A percentile compares a stretch with the other conserved stretches of the same genome.
Evolutionary conservation across 2,797 vertebrate genomes (phyloP).

Genomic region (Calcarius lapponicus): DNA sequence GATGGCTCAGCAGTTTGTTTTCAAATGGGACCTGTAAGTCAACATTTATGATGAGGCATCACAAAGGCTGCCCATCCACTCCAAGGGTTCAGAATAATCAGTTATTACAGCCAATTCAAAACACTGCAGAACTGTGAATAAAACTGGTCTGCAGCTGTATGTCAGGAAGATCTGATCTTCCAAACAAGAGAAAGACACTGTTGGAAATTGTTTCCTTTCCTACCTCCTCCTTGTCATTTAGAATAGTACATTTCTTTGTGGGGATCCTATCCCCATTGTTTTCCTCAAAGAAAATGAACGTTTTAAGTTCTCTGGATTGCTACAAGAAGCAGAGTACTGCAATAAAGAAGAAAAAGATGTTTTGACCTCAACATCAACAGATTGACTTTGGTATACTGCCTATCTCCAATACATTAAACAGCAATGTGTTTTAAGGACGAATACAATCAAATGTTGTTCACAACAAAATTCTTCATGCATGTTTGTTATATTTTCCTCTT

Average conservation of each 20-base stretch:
- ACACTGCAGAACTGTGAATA: neutral
- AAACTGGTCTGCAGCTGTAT: neutral
- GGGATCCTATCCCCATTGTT: neutral
- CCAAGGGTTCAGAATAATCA: conserved; percentile 59
- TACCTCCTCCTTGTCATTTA: neutral
- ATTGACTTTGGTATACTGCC: neutral
- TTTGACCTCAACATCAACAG: neutral
- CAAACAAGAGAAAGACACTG: neutral
- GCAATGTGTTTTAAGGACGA: neutral
- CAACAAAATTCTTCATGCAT: neutral
- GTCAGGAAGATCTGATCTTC: neutral
- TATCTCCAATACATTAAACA: neutral
- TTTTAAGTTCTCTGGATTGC: neutral
- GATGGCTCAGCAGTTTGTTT: conserved; percentile 64
- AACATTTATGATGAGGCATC: conserved; percentile 51
- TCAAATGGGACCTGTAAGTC: conserved; percentile 48
- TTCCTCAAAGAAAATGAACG: neutral
- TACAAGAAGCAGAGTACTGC: neutral
- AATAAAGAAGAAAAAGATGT: neutral
- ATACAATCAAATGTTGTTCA: neutral
- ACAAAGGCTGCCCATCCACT: conserved; percentile 48
- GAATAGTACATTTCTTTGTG: neutral
- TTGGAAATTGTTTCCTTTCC: neutral
- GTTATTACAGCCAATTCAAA: conserved; percentile 53
- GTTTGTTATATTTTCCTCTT: neutral